These are phyloP conservation scores for Mola mola DNA, from an alignment of 2,113 vertebrate species.

Conservation along the genomic window DNA sequence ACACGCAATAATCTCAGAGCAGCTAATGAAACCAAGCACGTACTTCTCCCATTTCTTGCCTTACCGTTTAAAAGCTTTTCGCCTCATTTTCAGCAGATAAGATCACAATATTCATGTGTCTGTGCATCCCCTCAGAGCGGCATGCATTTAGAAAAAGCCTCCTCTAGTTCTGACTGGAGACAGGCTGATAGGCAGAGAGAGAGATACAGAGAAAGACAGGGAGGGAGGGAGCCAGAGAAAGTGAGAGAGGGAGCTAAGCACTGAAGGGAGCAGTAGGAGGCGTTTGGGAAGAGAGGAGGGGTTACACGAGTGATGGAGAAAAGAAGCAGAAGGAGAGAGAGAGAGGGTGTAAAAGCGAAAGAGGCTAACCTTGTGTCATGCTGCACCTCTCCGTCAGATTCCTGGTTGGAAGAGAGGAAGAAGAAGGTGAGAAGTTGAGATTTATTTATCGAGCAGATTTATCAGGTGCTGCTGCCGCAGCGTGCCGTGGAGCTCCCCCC, in stretches of 20 bases:
- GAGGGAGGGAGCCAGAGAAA: slow-evolving; percentile 41
- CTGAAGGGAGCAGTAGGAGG: slow-evolving; percentile 75
- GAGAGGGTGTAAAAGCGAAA: slow-evolving; percentile 39
- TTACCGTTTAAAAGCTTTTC: slow-evolving; percentile 80
- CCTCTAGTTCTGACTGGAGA: slow-evolving; percentile 72
- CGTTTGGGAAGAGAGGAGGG: slow-evolving; percentile 64
- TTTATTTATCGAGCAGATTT: slow-evolving; percentile 72
- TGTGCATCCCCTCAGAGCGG: slow-evolving; percentile 67
- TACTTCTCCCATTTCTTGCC: slow-evolving; percentile 46
- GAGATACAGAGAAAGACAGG: slow-evolving; percentile 25
- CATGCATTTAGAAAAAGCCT: slow-evolving; percentile 72
- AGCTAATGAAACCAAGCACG: slow-evolving; percentile 48
- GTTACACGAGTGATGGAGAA: slow-evolving; percentile 50
- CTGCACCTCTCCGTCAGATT: slow-evolving; percentile 67
- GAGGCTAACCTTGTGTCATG: slow-evolving; percentile 71
- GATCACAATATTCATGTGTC: slow-evolving; percentile 70
- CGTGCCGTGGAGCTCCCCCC: slow-evolving; percentile 56
- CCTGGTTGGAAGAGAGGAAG: slow-evolving; percentile 62
- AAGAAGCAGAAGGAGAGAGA: slow-evolving; percentile 27
- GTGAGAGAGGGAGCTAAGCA: slow-evolving; percentile 57
- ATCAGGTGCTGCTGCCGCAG: slow-evolving; percentile 45
- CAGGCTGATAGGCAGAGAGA: slow-evolving; percentile 65
- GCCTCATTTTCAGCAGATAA: slow-evolving; percentile 78
- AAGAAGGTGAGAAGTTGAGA: slow-evolving; percentile 55
- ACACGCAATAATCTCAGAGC: slow-evolving; percentile 45